Percentiles rank a stretch among this genome's conserved stretches.
phyloP scores from a whole-genome alignment of 2,888 invertebrate genomes.

The Chaitophorus viminalis region DNA sequence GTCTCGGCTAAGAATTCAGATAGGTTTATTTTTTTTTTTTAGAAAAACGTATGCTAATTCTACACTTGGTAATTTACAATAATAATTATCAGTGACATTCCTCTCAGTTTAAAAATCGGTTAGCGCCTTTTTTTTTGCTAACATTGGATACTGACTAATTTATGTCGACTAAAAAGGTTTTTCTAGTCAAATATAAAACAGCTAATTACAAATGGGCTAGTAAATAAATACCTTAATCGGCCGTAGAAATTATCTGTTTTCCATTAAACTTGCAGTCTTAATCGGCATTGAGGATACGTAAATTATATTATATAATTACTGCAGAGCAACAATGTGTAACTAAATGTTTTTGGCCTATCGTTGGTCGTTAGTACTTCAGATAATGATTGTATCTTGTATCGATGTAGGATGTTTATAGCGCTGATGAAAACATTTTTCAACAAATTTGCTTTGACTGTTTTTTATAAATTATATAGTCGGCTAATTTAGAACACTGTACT shows the following conservation, averaged over 20 bases:
- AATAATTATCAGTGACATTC: background rate
- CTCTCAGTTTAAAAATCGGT: background rate
- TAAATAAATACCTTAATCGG: background rate
- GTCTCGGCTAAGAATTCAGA: background rate
- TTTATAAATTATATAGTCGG: too few relatives aligned
- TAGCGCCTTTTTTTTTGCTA: background rate
- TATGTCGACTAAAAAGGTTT: background rate
- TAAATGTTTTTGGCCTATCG: constrained; percentile 11
- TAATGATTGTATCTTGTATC: background rate
- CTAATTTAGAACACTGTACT: too few relatives aligned
- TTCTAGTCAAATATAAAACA: background rate
- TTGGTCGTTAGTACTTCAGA: constrained; percentile 23
- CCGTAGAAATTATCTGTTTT: background rate
- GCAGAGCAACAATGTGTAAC: background rate
- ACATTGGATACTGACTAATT: background rate
- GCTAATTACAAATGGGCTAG: background rate
- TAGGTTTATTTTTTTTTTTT: background rate
- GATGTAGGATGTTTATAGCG: constrained; percentile 12
- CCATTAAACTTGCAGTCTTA: background rate
- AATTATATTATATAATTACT: too few relatives aligned
- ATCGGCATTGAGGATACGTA: background rate
- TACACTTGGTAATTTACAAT: background rate
- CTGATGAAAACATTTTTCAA: background rate
- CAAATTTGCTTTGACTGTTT: background rate
- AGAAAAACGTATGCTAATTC: background rate